Conservation (phyloP, 1,140 invertebrate species). For the Eurosta solidaginis region DNA sequence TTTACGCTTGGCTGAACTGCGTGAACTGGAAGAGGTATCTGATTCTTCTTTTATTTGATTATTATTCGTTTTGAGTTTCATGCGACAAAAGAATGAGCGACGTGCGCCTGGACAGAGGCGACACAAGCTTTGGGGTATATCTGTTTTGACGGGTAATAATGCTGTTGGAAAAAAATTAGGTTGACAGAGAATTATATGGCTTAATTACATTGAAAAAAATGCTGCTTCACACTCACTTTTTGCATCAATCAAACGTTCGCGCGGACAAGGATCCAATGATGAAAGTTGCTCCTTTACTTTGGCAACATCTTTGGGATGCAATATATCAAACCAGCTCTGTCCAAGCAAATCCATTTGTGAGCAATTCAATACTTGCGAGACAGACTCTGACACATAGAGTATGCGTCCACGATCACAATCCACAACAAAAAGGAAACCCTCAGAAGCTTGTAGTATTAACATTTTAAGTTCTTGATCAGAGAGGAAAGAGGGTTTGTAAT, state of each 20-base stretch:
- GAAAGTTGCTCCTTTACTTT: conserved; percentile 96
- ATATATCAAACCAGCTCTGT: conserved; percentile 92
- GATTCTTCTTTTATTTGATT: conserved; percentile 74
- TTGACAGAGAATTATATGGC: neutral
- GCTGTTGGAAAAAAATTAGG: conserved; percentile 63
- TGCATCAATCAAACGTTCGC: conserved; percentile 88
- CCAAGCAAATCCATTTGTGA: conserved; percentile 87
- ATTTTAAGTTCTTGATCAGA: conserved; percentile 88
- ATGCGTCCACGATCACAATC: conserved; percentile 90
- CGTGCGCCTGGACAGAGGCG: conserved; percentile 84
- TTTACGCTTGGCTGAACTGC: conserved; percentile 68
- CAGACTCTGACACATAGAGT: conserved; percentile 89
- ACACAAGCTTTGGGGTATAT: conserved; percentile 75
- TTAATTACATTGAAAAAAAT: neutral
- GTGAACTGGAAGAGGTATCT: conserved; percentile 68
- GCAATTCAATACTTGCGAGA: conserved; percentile 82
- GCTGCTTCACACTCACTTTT: conserved; percentile 73
- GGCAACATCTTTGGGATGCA: conserved; percentile 92
- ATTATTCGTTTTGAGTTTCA: conserved; percentile 76
- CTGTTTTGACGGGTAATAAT: conserved; percentile 89
- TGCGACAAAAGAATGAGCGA: conserved; percentile 90
- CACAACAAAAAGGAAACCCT: conserved; percentile 92
- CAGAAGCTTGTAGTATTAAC: conserved; percentile 78
- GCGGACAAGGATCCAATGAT: conserved; percentile 84
- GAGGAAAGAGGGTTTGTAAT: conserved; percentile 85